Base-by-base conservation (phyloP, 2,888 invertebrate genomes). In the Anoncus sp. region DNA sequence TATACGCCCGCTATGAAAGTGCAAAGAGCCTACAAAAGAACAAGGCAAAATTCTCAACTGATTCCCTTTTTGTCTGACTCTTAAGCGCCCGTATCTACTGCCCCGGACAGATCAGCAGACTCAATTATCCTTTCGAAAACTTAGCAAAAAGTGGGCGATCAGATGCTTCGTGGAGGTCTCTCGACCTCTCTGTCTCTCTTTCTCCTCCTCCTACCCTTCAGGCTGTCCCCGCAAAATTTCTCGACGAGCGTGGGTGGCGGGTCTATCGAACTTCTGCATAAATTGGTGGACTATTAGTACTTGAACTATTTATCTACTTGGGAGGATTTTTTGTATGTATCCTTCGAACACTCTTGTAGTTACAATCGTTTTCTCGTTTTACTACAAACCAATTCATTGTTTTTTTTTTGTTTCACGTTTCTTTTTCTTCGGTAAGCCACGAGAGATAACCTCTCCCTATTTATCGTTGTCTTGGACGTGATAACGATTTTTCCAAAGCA, bases 71-170 rank as follows among this genome's bases (percentile, higher is more conserved):
- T 40, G 38, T 65, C 65, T 45, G 72, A 73, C 40, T 31, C 22
- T 43, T 6, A 31, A 40, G 4, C 6, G 66, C 45, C 49, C 60
- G 51, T 74, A 74, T 57, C 59, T n/a, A 66, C 59, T 45, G 18
- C n/a, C 53, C 62, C 40, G 16, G 40, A 66, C 24, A 20, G 40
- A 35, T 51, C 40, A 24, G 40, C 40, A 24, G 40, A 74, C 40
- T 74, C 74, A 45, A 59, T 74, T 74, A 67, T 74, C 51, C 66
- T 53, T 60, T 45, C 14, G 18, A 51, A 49, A 67, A 60, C 51
- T 66, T 22, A 63, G 55, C 31, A 20, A 47, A 18, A 18, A 31
- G 22, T 16, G 16, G 27, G 7, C 60, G 59, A 20, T 74, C 51
- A 31, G 53, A 66, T 1, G 38, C 20, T 12, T 35, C 18, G 22